Base-by-base conservation (phyloP, 2,888 invertebrate genomes). In the Microctonus hyperodae region DNA sequence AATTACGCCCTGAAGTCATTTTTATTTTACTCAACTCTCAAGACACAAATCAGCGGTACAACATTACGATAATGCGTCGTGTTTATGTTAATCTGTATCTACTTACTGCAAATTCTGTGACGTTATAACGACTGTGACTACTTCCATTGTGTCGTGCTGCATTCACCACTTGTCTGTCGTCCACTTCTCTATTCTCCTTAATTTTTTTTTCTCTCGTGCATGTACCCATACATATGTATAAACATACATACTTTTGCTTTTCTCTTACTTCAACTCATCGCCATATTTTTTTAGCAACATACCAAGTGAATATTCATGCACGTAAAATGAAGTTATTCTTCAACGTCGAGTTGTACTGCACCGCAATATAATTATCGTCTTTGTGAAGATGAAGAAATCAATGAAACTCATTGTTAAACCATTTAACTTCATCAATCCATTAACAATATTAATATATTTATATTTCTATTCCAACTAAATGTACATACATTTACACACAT, bases 21-120 rank as follows among this genome's bases (percentile, higher is more conserved):
- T 72, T 70, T 69, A 67, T 64, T 67, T 64, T 70, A n/a, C 58
- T 58, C 58, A 40, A 44, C 57, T 72, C 72, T 75, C 73, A 77
- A 75, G n/a, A n/a, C n/a, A n/a, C n/a, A n/a, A n/a, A n/a, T 3
- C 75, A 74, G 73, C 77, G 72, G 72, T 73, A 74, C 69, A 70
- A 74, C 73, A 73, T 76, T 73, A 74, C 75, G 75, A 76, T 76
- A 78, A 76, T 78, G 74, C 74, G 70, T 70, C 75, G 75, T 76
- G 76, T 76, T 76, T 76, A 77, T 77, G 76, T 75, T 76, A 75
- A 77, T 76, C 71, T 16, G n/a, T 44, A 67, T 72, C 70, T 70
- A n/a, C n/a, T n/a, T n/a, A n/a, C 69, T 56, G 72, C 70, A 48
- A 68, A 70, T 71, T 68, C 69, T 68, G 72, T 73, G 50, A 69